A percentile compares a stretch with the other conserved stretches of the same genome.
phyloP scores from a whole-genome alignment of 2,113 vertebrate genomes.

The Galemys pyrenaicus region DNA sequence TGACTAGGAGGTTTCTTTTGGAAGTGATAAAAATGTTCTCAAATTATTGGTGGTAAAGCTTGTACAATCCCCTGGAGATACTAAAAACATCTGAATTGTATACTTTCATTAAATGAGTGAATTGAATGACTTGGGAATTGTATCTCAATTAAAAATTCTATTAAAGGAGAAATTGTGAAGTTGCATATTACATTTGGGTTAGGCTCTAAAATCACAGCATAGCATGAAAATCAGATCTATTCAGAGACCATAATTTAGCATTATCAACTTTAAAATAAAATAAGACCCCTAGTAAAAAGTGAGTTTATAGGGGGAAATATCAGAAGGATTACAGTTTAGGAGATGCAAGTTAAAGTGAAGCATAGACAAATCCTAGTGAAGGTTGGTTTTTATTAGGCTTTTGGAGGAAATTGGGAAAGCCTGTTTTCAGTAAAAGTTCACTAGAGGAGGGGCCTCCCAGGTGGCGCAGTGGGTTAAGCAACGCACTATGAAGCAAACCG shows the following conservation, averaged over 20 bases:
- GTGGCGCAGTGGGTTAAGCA: no score
- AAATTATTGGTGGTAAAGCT: background rate
- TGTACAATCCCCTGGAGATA: background rate
- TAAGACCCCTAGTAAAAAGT: background rate
- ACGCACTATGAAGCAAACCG: no score
- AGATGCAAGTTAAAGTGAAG: background rate
- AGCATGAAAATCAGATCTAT: background rate
- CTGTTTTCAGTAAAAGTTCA: background rate
- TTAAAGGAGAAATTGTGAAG: background rate
- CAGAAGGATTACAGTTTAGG: background rate
- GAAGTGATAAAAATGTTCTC: background rate
- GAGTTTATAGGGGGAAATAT: background rate
- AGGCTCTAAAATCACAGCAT: background rate
- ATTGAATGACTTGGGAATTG: slow-evolving; percentile 26
- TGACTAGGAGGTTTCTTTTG: background rate
- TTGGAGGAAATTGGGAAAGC: background rate
- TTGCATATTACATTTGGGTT: background rate
- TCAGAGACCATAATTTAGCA: background rate
- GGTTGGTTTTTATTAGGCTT: background rate
- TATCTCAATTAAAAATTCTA: background rate
- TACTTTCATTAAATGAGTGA: background rate
- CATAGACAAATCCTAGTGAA: background rate
- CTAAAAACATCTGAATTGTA: background rate
- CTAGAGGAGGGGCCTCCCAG: no score
- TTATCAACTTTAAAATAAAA: no score